These are phyloP conservation scores for Coboldia fuscipes DNA, from an alignment of 1,140 invertebrate genomes.

Conservation along the genomic window DNA sequence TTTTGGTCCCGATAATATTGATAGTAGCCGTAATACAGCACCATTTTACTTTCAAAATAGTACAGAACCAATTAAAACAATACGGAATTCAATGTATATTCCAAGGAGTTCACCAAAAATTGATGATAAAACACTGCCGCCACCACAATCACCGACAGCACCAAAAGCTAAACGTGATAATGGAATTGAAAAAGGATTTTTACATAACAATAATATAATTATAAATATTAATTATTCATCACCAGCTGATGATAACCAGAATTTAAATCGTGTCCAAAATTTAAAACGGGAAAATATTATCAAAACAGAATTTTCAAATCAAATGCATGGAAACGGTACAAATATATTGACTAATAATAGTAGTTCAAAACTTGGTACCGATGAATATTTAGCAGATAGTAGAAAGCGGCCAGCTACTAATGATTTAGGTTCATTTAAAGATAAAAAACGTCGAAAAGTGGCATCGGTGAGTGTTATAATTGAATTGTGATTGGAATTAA, in stretches of 20 bases:
- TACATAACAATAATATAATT: too few relatives aligned
- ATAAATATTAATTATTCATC: too few relatives aligned
- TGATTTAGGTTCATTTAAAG: slow-evolving; percentile 19
- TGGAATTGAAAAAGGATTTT: too few relatives aligned
- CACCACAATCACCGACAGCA: too few relatives aligned
- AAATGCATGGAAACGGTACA: background rate
- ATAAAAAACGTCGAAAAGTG: slow-evolving; percentile 20
- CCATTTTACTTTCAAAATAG: too few relatives aligned
- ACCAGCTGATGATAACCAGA: background rate
- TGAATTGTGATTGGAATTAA: background rate
- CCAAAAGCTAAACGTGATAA: too few relatives aligned
- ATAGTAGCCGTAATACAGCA: too few relatives aligned
- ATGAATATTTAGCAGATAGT: background rate
- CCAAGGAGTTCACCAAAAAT: too few relatives aligned
- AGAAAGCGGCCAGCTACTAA: slow-evolving; percentile 18
- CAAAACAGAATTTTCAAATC: background rate
- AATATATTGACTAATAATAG: background rate
- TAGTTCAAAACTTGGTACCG: background rate
- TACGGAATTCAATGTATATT: too few relatives aligned
- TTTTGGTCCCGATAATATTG: too few relatives aligned
- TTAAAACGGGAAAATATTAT: background rate
- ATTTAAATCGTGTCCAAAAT: background rate
- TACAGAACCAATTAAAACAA: too few relatives aligned
- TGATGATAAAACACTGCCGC: too few relatives aligned
- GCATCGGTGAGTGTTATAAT: background rate